Percentiles rank a stretch among this genome's conserved stretches.
These are phyloP conservation scores for Acrobeloides nanus DNA, from an alignment of 2,888 invertebrate species.

Conservation along the genomic window DNA sequence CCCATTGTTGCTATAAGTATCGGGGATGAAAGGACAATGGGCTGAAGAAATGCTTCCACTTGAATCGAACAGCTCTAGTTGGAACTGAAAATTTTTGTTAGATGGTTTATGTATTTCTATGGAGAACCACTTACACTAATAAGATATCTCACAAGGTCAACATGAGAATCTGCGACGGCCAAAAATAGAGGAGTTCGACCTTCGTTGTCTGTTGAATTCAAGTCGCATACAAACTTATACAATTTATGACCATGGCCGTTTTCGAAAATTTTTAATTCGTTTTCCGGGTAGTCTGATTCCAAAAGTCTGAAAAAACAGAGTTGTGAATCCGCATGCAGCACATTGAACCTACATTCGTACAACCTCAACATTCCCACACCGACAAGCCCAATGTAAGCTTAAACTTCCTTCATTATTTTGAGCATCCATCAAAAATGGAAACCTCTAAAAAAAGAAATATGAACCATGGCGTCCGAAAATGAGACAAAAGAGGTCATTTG, in stretches of 20 bases:
- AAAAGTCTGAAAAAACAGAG: constrained; percentile 61
- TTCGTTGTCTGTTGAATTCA: constrained; percentile 63
- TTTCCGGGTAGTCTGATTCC: constrained; percentile 70
- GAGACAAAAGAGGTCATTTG: too few relatives aligned
- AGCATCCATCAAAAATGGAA: too few relatives aligned
- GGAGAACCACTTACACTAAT: constrained; percentile 22
- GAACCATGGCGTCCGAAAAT: too few relatives aligned
- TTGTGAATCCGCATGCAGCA: too few relatives aligned
- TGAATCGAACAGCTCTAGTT: neutral
- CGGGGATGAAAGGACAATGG: constrained; percentile 37
- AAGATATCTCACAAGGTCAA: constrained; percentile 31
- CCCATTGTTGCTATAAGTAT: constrained; percentile 44
- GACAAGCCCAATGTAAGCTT: constrained; percentile 46
- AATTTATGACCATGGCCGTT: constrained; percentile 67
- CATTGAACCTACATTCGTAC: constrained; percentile 35
- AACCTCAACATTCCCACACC: constrained; percentile 33
- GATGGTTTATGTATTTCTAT: neutral
- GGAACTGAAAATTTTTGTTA: constrained; percentile 4
- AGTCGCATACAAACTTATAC: constrained; percentile 80
- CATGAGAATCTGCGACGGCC: constrained; percentile 62
- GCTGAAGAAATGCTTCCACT: constrained; percentile 1
- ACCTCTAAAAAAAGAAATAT: too few relatives aligned
- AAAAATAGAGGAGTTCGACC: constrained; percentile 78
- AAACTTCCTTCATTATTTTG: constrained; percentile 40
- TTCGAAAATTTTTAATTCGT: constrained; percentile 63